Conservation (phyloP, 2,888 invertebrate genomes). For the Ornithoptera alexandrae region DNA sequence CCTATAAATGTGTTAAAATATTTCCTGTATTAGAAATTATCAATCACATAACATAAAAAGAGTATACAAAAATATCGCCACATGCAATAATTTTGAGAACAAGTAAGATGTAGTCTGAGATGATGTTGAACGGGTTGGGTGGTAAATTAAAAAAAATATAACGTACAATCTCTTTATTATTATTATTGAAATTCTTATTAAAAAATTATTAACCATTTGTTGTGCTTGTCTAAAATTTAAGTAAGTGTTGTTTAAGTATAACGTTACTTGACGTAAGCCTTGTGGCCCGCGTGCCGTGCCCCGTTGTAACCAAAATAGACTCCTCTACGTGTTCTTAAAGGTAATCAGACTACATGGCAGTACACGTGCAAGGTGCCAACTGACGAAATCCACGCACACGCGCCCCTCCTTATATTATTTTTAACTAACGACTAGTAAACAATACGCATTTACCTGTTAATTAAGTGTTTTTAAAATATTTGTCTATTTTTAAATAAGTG, state of each 20-base stretch:
- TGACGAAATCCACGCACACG: conserved; percentile 60
- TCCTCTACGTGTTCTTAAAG: conserved; percentile 47
- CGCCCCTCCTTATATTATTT: conserved; percentile 67
- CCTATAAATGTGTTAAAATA: no score
- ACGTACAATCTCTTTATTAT: no score
- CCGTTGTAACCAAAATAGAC: conserved; percentile 57
- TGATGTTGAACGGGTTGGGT: no score
- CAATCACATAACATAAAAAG: no score
- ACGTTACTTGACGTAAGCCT: conserved; percentile 14
- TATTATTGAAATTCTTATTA: no score
- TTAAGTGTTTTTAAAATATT: conserved; percentile 36
- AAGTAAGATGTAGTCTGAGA: no score
- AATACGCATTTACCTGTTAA: conserved; percentile 56
- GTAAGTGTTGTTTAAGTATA: conserved; percentile 3
- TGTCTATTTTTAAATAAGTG: no score
- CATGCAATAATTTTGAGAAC: no score
- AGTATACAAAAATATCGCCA: no score
- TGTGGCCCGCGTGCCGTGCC: conserved; percentile 33
- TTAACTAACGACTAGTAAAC: conserved; percentile 56
- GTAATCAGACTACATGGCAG: conserved; percentile 70
- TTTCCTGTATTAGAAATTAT: no score
- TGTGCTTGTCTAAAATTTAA: not conserved
- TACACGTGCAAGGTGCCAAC: conserved; percentile 72
- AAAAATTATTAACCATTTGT: not conserved
- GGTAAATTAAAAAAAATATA: no score